Evolutionary conservation across 2,888 invertebrate species (phyloP), one percentile per base, ranked within the genome.

Genomic region (Eurois occulta): DNA sequence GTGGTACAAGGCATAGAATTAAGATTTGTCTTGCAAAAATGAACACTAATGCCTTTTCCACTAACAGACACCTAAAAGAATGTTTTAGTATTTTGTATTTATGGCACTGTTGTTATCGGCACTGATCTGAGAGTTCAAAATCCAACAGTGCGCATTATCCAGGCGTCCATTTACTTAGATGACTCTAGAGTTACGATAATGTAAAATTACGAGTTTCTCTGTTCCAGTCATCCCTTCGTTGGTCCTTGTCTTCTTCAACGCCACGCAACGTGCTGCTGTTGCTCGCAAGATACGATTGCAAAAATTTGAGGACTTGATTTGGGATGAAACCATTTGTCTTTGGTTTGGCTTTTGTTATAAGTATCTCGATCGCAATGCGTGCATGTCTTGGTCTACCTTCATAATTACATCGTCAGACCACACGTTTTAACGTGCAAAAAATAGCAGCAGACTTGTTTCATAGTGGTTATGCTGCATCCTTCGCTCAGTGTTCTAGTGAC

Each of bases 401-500:
- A 67, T 86, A 77, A 86, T 80, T 71, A 74, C 67, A 69, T 48
- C 48, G 52, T 77, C 69, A 58, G 73, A 74, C 46, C 52, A 55
- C 68, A 70, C 52, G 72, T 80, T 71, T 73, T 74, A 80, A 69
- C 48, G 38, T 69, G 73, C 62, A 80, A 83, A 81, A 83, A 65
- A 28, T 68, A 41, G 28, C 62, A 55, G 52, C 35, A 41, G 58
- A 78, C 88, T 72, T 58, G 89, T 84, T 89, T 62, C 67, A 38
- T 55, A 69, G 71, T 58, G 62, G 64, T 60, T 48, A 52, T 75
- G 41, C 38, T 69, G 71, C 58, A 64, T 62, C 60, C 64, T 48
- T 55, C 58, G 71, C 62, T 72, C 84, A 88, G 88, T 88, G 52
- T 55, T 62, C 24, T 55, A 69, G 76, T 73, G 88, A 83, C 89